Evolutionary conservation across 2,797 vertebrate species (phyloP).

Genomic region (Lates japonicus): DNA sequence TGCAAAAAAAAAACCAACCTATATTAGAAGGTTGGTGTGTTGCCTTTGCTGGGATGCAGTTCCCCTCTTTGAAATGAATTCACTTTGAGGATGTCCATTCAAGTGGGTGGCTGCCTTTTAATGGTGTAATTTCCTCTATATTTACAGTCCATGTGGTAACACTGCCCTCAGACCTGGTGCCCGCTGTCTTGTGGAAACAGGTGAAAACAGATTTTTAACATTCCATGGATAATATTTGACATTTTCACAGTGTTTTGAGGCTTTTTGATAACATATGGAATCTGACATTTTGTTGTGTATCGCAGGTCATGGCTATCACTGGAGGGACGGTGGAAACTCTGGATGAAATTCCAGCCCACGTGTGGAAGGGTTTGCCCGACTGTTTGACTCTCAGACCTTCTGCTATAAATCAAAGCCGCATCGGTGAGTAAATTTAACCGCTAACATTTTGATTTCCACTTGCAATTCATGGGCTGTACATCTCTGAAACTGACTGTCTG

Average conservation of each 20-base stretch:
- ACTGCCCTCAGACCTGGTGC: background rate
- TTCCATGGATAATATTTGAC: background rate
- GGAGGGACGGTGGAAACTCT: slow-evolving; percentile 85
- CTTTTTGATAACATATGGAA: background rate
- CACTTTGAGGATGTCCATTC: background rate
- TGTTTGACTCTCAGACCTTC: slow-evolving; percentile 90
- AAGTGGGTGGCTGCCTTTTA: background rate
- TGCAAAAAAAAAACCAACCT: slow-evolving; percentile 10
- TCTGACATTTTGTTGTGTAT: background rate
- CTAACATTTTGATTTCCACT: background rate
- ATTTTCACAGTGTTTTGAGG: background rate
- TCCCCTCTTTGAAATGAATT: background rate
- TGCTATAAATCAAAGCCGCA: slow-evolving; percentile 89
- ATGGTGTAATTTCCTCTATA: background rate
- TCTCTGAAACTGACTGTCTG: slow-evolving; percentile 9
- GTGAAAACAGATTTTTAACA: background rate
- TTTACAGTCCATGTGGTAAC: slow-evolving; percentile 15
- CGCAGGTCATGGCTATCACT: slow-evolving; percentile 74
- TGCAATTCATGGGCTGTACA: background rate
- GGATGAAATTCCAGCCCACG: slow-evolving; percentile 89
- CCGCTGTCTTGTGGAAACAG: slow-evolving; percentile 17
- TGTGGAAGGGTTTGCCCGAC: slow-evolving; percentile 91
- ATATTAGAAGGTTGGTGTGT: background rate
- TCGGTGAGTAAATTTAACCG: slow-evolving; percentile 85
- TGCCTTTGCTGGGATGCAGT: background rate